Conservation (phyloP, 2,888 invertebrate species). For the Sarcophaga rosellei region DNA sequence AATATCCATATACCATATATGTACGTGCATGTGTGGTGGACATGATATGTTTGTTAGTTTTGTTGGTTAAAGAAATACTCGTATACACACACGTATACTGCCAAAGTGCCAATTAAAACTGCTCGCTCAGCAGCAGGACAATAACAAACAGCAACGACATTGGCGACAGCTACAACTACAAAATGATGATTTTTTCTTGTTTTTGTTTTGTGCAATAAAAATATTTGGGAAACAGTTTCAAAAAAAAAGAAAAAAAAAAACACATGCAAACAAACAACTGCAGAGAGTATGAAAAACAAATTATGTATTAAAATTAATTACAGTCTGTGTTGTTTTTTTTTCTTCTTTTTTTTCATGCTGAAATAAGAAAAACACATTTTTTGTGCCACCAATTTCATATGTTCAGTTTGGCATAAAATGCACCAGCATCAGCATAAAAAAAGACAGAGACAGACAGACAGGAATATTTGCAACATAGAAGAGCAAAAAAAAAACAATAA, state of each 20-base stretch:
- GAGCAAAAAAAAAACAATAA: too few relatives aligned
- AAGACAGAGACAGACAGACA: neutral
- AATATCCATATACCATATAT: too few relatives aligned
- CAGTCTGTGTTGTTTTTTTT: neutral
- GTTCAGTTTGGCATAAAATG: constrained; percentile 50
- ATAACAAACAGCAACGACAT: neutral
- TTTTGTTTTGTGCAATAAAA: too few relatives aligned
- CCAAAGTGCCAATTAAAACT: constrained; percentile 62
- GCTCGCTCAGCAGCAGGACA: constrained; percentile 33
- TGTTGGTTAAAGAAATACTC: constrained; percentile 34
- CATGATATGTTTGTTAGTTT: neutral
- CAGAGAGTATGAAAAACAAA: constrained; percentile 41
- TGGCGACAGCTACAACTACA: neutral
- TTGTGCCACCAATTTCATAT: constrained; percentile 43
- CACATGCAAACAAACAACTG: neutral
- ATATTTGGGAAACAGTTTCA: neutral
- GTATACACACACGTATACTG: neutral
- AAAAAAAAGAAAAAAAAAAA: neutral
- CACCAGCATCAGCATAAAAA: neutral
- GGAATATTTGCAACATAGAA: neutral
- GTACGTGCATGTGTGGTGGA: too few relatives aligned
- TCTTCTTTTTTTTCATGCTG: constrained; percentile 5
- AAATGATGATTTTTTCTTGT: neutral
- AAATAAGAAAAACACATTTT: constrained; percentile 26
- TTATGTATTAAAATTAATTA: constrained; percentile 59